phyloP scores from a whole-genome alignment of 2,797 vertebrate genomes.

The Ispidina lecontei region DNA sequence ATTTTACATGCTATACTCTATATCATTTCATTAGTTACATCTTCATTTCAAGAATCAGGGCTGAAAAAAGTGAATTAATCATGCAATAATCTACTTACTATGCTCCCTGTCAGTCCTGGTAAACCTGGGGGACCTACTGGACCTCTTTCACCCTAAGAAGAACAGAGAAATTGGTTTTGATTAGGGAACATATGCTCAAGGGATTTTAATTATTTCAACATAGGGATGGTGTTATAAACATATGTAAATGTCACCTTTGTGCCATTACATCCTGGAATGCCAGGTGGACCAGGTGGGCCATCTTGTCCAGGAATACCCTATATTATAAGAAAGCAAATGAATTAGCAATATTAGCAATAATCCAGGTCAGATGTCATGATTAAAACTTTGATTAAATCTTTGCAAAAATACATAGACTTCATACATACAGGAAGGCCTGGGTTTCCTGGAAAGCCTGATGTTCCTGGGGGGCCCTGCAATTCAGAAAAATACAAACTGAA shows the following conservation, averaged over 20 bases:
- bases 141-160: conserved; percentile 89
- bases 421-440: conserved; percentile 92
- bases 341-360: neutral
- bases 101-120: conserved; percentile 84
- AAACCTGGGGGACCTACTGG: conserved; percentile 84
- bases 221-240: neutral
- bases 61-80: neutral
- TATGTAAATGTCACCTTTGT: conserved; percentile 86
- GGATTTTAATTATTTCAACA: neutral
- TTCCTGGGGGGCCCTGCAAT: conserved; percentile 88
- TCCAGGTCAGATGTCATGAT: neutral
- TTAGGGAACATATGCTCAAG: neutral
- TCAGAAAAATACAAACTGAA: conserved; percentile 14
- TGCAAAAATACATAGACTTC: neutral
- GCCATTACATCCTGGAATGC: conserved; percentile 97
- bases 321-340: neutral
- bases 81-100: conserved; percentile 80
- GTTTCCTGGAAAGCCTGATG: conserved; percentile 91
- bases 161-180: conserved; percentile 15
- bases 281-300: conserved; percentile 87
- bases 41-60: neutral
- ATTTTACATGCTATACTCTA: neutral
- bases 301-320: conserved; percentile 97
- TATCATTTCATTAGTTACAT: neutral
- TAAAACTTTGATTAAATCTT: neutral